Conservation (phyloP, 2,888 invertebrate genomes). For the Dynastes maya region DNA sequence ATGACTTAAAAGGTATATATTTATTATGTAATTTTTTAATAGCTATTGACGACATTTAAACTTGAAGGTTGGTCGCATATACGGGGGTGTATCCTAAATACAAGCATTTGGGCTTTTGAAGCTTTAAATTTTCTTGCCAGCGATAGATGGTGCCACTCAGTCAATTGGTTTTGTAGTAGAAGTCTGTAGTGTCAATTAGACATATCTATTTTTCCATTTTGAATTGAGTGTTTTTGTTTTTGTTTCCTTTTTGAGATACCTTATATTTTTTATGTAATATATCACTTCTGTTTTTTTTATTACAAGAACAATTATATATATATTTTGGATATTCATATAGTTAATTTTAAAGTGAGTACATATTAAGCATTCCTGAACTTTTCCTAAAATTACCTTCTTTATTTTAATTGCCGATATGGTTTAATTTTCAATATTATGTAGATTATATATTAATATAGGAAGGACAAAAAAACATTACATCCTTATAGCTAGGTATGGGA, state of each 20-base stretch:
- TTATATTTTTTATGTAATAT: neutral
- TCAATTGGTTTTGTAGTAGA: neutral
- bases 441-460: neutral
- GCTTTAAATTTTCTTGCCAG: neutral
- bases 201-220: too few relatives aligned
- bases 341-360: conserved; percentile 4
- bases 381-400: neutral
- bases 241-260: neutral
- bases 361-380: conserved; percentile 4
- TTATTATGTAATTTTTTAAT: too few relatives aligned
- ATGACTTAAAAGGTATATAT: too few relatives aligned
- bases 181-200: too few relatives aligned
- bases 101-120: neutral
- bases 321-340: neutral
- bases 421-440: conserved; percentile 2
- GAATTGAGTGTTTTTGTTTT: neutral
- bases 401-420: neutral
- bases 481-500: too few relatives aligned
- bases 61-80: too few relatives aligned
- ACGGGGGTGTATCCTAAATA: too few relatives aligned
- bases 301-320: neutral
- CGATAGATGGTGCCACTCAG: neutral
- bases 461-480: neutral
- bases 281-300: neutral
- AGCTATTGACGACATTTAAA: too few relatives aligned